Base-by-base conservation (phyloP, 2,888 invertebrate species). In the Ennomos fuscantarius region DNA sequence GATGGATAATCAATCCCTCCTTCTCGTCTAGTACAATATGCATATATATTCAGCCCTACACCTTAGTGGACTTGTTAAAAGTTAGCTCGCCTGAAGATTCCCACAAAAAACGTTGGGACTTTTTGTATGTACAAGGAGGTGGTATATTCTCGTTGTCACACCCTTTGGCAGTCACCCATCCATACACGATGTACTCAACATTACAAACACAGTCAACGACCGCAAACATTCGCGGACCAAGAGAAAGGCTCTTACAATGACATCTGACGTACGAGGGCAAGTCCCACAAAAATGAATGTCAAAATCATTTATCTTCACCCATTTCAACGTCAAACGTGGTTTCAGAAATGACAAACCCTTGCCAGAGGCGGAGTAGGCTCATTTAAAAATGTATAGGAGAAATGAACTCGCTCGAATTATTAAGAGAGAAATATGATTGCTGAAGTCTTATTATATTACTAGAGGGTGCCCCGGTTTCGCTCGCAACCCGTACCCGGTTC, bases 341-440 rank as follows among this genome's bases (percentile, higher is more conserved):
- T 51, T 34, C 55, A 44, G 50, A 53, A 42, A 66, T 48, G 57
- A 60, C 65, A 48, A 40, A 31, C 35, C 37, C 56, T 52, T 41
- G 46, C 50, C 46, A 13, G 45, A 49, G 31, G 12, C 52, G 46
- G 44, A 35, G 44, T 41, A 24, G n/a, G 34, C 40, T 48, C 44
- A 39, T 57, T 57, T 39, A 12, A 32, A 34, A 57, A 56, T 42
- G 46, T 39, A 57, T 37, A 51, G 45, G 33, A 36, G 24, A 24
- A 24, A 6, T 24, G 6, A 24, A 24, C 24, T 2, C 24, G 24
- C 24, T 24, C 24, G 24, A 24, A 24, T 3, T 24, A 6, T 24
- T 24, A 6, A 24, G 5, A 24, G 24, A 24, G 24, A 6, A 24
- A 24, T 24, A 24, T 24, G 3, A 24, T 24, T 3, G 3, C 24